Evolutionary conservation across 2,888 invertebrate genomes (phyloP).

Genomic region (Synergus umbraculus): DNA sequence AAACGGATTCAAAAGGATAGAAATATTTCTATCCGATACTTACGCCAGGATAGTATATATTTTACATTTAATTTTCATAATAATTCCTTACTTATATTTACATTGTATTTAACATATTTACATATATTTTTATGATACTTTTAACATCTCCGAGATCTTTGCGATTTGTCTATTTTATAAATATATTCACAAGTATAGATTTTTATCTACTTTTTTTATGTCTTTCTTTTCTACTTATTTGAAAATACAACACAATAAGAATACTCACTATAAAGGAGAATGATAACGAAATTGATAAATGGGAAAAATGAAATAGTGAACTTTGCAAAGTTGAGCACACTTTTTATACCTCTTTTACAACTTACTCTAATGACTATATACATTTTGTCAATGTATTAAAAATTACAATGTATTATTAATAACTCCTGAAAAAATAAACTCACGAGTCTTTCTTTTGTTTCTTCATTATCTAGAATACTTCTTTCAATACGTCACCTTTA

Average conservation of each 20-base stretch:
- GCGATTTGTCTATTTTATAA: constrained; percentile 3
- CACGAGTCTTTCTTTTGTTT: constrained; percentile 6
- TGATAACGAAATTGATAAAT: background rate
- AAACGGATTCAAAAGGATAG: too few relatives aligned
- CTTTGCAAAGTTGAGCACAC: constrained; percentile 3
- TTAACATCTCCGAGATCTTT: background rate
- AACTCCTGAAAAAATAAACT: constrained; percentile 19
- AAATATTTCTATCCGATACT: too few relatives aligned
- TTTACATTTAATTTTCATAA: background rate
- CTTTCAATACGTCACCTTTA: background rate
- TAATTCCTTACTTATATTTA: background rate
- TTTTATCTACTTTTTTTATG: background rate
- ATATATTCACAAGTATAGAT: background rate
- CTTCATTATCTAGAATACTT: background rate
- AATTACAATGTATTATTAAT: constrained; percentile 14
- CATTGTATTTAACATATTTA: background rate
- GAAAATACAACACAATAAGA: background rate
- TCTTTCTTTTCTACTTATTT: background rate
- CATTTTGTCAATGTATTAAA: constrained; percentile 3
- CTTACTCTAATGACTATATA: constrained; percentile 10
- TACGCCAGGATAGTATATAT: too few relatives aligned
- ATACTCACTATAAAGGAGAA: background rate
- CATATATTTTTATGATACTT: background rate
- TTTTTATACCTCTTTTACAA: constrained; percentile 22
- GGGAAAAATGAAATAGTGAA: constrained; percentile 10